Evolutionary conservation across 2,113 vertebrate genomes (phyloP).

Genomic region (Epinephelus lanceolatus): DNA sequence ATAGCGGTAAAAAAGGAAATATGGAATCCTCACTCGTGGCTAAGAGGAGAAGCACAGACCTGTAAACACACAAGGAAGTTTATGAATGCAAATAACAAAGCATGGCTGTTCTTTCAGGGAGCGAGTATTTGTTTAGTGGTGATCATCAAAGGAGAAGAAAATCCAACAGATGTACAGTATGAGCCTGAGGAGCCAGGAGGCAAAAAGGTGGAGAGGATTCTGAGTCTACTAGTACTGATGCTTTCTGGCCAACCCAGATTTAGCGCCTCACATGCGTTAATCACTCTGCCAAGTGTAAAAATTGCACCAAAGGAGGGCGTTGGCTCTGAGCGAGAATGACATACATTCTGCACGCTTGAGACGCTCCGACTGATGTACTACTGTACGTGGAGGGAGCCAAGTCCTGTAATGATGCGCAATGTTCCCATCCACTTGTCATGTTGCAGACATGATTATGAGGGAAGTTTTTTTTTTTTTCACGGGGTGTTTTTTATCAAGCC

Average conservation of each 20-base stretch:
- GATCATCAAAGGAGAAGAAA: slow-evolving; percentile 42
- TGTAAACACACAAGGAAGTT: slow-evolving; percentile 4
- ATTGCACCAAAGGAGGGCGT: slow-evolving; percentile 59
- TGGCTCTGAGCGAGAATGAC: slow-evolving; percentile 62
- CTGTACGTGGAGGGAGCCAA: slow-evolving; percentile 38
- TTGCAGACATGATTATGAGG: slow-evolving; percentile 54
- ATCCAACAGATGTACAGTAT: slow-evolving; percentile 19
- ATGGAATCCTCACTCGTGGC: neutral
- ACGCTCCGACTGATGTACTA: slow-evolving; percentile 38
- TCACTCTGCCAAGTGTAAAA: slow-evolving; percentile 69
- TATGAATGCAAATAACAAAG: slow-evolving; percentile 21
- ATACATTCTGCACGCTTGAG: slow-evolving; percentile 60
- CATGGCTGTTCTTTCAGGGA: slow-evolving; percentile 20
- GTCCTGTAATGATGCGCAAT: slow-evolving; percentile 35
- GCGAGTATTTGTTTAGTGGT: slow-evolving; percentile 44
- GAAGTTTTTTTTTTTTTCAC: slow-evolving; percentile 6
- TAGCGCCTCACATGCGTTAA: slow-evolving; percentile 63
- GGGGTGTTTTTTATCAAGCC: slow-evolving; percentile 66
- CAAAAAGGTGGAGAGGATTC: slow-evolving; percentile 46
- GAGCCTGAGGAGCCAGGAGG: slow-evolving; percentile 28
- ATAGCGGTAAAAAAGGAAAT: slow-evolving; percentile 23
- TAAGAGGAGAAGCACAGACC: neutral
- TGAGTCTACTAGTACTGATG: slow-evolving; percentile 12
- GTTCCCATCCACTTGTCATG: slow-evolving; percentile 55
- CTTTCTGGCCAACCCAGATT: slow-evolving; percentile 74